Base-by-base conservation (phyloP, 2,888 invertebrate species). In the Ecliptopera silaceata region DNA sequence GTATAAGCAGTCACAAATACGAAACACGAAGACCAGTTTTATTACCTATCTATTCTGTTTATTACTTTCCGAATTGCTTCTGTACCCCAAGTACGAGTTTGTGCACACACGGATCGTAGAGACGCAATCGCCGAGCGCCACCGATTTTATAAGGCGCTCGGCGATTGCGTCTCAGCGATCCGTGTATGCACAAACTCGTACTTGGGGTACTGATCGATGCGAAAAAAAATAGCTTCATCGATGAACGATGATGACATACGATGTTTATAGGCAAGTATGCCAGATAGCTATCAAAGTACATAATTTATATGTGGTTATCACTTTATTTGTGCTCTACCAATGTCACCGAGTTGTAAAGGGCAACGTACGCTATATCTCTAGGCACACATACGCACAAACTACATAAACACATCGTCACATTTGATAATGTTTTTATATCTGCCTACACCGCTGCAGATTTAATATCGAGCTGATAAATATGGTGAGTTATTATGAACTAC, bases 311-410 rank as follows among this genome's bases (percentile, higher is more conserved):
- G 72, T 75, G 71, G 76, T 87, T 90, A 90, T 88, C 89, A 80
- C 75, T 79, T 71, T 86, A 84, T 90, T 89, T 88, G 86, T 84
- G 80, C 80, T 82, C 75, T 75, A 80, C 90, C 91, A 91, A 91
- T 91, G 91, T 91, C 91, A 90, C 87, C 81, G 88, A 88, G 86
- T 88, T 84, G 85, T 75, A 73, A 82, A 83, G 91, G 88, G 88
- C 90, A 90, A 89, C 84, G 90, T 77, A 84, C 91, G 85, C 80
- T 71, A 77, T 89, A 87, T 87, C 84, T 86, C 74, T 72, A 79
- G 73, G 72, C 72, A 82, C 74, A 78, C 75, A 77, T 66, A 77
- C 70, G 78, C 68, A 63, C 59, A 73, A 70, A 61, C 41, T 70
- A 70, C 66, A 74, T 75, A 63, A 64, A 72, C 65, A 62, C 73